These are phyloP conservation scores for Acronicta leporina DNA, from an alignment of 2,888 invertebrate species.

Conservation along the genomic window DNA sequence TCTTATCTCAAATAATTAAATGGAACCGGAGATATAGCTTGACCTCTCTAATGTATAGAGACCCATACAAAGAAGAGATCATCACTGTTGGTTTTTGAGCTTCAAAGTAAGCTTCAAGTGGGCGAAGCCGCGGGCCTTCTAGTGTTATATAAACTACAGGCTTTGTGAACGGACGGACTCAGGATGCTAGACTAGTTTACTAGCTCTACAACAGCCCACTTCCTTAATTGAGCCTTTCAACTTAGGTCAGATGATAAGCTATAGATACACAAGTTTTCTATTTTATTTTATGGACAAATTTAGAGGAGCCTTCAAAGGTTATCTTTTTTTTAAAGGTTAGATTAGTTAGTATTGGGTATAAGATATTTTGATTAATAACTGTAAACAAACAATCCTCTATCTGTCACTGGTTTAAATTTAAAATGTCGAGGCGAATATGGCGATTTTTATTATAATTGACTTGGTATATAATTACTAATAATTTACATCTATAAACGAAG, in stretches of 20 bases:
- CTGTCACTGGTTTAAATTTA: constrained; percentile 22
- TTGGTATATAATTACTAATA: constrained; percentile 26
- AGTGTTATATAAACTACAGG: constrained; percentile 6
- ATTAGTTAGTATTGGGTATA: no score
- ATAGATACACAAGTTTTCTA: constrained; percentile 32
- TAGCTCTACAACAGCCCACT: constrained; percentile 41
- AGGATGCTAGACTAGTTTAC: constrained; percentile 44
- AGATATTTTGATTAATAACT: constrained; percentile 43
- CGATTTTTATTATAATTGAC: constrained; percentile 44
- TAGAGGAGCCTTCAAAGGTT: constrained; percentile 37
- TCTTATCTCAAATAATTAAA: no score
- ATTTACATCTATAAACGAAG: constrained; percentile 29
- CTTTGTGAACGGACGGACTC: constrained; percentile 9
- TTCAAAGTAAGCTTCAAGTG: no score
- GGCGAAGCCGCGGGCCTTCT: no score
- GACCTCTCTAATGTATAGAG: no score
- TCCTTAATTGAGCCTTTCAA: constrained; percentile 46
- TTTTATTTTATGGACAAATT: constrained; percentile 21
- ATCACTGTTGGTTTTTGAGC: no score
- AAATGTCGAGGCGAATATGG: constrained; percentile 27
- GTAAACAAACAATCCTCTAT: constrained; percentile 38
- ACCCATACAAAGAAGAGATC: no score
- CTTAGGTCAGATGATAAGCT: constrained; percentile 42
- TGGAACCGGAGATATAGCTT: no score
- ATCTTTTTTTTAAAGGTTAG: constrained; percentile 25